phyloP scores from a whole-genome alignment of 2,113 vertebrate species.

The Saccopteryx bilineata region DNA sequence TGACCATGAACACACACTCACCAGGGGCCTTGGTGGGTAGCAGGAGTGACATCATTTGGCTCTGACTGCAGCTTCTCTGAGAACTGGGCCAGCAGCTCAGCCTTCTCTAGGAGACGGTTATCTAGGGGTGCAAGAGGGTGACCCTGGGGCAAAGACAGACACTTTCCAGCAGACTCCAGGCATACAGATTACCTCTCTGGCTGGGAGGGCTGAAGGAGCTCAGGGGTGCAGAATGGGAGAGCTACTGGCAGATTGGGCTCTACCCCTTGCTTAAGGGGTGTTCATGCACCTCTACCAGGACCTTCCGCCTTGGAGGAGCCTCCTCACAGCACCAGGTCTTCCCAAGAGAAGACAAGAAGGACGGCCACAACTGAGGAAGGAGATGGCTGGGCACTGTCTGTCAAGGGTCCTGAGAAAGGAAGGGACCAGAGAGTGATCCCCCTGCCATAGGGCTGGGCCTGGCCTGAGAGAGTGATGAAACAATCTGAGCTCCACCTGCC shows the following conservation, averaged over 20 bases:
- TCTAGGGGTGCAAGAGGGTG: constrained; percentile 67
- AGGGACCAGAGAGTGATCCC: neutral
- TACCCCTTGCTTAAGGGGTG: neutral
- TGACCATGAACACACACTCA: constrained; percentile 57
- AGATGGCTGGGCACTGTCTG: neutral
- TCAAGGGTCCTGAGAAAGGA: neutral
- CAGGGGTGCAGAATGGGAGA: neutral
- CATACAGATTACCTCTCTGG: neutral
- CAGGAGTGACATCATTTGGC: neutral
- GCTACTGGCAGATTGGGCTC: neutral
- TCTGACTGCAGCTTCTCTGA: constrained; percentile 72
- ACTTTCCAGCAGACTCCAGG: neutral
- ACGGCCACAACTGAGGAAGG: constrained; percentile 51
- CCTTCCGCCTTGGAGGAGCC: neutral
- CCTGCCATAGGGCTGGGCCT: neutral
- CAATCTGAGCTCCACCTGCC: neutral
- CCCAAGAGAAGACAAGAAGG: neutral
- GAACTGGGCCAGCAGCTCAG: constrained; percentile 76
- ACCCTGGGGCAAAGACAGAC: constrained; percentile 29
- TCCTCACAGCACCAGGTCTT: neutral
- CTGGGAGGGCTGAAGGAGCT: neutral
- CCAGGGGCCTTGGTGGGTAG: constrained; percentile 48
- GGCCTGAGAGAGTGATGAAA: neutral
- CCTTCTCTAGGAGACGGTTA: constrained; percentile 79
- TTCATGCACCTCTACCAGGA: neutral